phyloP scores from a whole-genome alignment of 1,140 invertebrate species.

The Rhopalosiphum padi region DNA sequence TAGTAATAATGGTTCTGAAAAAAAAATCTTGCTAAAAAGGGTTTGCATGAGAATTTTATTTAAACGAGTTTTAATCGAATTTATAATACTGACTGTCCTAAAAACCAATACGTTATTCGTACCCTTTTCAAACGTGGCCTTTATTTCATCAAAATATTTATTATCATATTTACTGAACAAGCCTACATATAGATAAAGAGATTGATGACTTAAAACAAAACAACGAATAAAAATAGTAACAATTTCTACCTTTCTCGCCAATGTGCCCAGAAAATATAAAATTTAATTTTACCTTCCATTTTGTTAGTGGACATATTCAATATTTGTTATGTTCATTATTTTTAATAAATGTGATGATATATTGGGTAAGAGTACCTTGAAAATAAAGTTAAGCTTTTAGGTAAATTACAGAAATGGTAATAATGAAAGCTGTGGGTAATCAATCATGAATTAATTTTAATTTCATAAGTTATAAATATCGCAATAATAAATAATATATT shows the following conservation, averaged over 20 bases:
- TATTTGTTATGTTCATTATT: background rate
- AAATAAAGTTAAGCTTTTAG: background rate
- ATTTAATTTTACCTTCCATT: background rate
- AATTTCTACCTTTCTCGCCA: background rate
- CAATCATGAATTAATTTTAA: background rate
- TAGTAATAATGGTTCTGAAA: background rate
- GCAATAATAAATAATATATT: background rate
- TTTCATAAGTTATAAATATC: background rate
- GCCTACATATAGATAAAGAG: background rate
- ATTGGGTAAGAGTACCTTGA: background rate
- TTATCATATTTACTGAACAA: background rate
- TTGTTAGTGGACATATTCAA: background rate
- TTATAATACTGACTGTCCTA: background rate
- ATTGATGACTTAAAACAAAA: constrained; percentile 10
- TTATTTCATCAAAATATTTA: constrained; percentile 1
- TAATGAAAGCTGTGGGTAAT: background rate
- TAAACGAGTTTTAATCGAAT: constrained; percentile 31
- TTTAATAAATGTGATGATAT: background rate
- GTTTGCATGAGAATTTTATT: background rate
- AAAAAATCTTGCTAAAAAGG: background rate
- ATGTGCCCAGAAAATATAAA: background rate
- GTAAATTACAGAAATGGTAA: background rate
- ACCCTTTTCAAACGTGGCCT: background rate
- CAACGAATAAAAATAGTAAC: background rate
- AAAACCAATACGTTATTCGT: background rate